A percentile compares a stretch with the other conserved stretches of the same genome.
phyloP scores from a whole-genome alignment of 2,888 invertebrate genomes.

The Xanthorhoe spadicearia region DNA sequence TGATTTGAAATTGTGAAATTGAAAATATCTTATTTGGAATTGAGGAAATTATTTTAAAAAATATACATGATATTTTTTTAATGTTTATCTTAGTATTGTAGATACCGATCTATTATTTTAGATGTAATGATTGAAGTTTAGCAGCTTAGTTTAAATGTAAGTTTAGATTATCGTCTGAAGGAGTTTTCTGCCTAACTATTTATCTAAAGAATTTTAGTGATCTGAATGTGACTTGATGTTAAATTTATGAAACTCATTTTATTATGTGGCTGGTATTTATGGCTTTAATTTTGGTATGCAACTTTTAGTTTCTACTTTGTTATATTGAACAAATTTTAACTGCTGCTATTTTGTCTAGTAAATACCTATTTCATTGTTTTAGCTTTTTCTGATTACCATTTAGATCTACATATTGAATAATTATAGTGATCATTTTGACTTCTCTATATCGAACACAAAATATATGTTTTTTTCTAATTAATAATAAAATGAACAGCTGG shows the following conservation, averaged over 20 bases:
- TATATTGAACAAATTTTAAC: slow-evolving; percentile 13
- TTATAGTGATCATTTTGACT: not conserved
- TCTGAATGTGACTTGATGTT: slow-evolving; percentile 23
- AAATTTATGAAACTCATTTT: slow-evolving; percentile 35
- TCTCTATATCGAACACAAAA: not conserved
- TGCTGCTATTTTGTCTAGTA: not conserved
- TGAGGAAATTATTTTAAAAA: slow-evolving; percentile 64
- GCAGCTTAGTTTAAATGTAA: slow-evolving; percentile 41
- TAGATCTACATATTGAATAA: not conserved
- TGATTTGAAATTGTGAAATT: slow-evolving; percentile 53
- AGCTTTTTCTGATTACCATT: not conserved
- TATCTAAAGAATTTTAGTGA: slow-evolving; percentile 29
- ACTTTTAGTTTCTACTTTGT: slow-evolving; percentile 17
- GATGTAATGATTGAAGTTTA: slow-evolving; percentile 38
- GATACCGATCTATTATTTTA: slow-evolving; percentile 40
- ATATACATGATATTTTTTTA: slow-evolving; percentile 74
- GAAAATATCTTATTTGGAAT: slow-evolving; percentile 67
- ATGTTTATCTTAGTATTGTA: slow-evolving; percentile 61
- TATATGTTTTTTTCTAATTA: not conserved
- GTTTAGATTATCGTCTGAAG: slow-evolving; percentile 29
- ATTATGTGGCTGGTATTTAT: slow-evolving; percentile 35
- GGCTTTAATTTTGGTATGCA: slow-evolving; percentile 44
- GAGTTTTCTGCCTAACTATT: slow-evolving; percentile 31
- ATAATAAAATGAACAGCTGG: not conserved
- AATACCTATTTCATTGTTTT: not conserved